Percentiles rank a stretch among this genome's conserved stretches.
Conservation (phyloP, 2,888 invertebrate species). For the Diadegma fenestrale region DNA sequence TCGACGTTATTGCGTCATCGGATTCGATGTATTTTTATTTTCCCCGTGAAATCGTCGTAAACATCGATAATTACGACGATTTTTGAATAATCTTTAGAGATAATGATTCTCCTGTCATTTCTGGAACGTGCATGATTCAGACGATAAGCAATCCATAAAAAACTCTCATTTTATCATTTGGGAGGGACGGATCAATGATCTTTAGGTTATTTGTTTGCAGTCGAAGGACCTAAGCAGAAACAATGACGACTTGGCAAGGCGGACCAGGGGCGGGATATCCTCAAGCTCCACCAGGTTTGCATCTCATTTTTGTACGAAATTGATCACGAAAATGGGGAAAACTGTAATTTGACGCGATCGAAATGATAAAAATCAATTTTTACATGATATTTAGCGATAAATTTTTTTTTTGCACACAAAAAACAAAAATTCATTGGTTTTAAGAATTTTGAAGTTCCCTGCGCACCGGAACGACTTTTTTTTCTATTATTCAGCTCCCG, state of each 20-base stretch:
- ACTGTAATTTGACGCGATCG: background rate
- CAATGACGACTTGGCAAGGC: constrained; percentile 83
- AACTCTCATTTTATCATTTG: background rate
- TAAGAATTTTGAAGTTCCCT: too few relatives aligned
- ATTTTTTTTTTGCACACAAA: too few relatives aligned
- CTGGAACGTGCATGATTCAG: background rate
- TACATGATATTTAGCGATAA: background rate
- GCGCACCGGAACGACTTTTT: background rate
- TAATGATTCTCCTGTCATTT: background rate
- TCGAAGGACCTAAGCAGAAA: constrained; percentile 56
- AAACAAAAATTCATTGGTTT: too few relatives aligned
- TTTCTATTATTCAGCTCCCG: background rate
- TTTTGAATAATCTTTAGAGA: background rate
- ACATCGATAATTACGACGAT: background rate
- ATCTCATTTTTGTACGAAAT: constrained; percentile 24
- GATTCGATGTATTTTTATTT: background rate
- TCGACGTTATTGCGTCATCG: background rate
- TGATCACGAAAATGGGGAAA: background rate
- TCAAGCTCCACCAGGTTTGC: constrained; percentile 83
- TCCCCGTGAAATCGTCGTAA: background rate
- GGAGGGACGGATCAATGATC: background rate
- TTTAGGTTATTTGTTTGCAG: constrained; percentile 17
- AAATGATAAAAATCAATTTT: background rate
- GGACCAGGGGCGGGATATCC: constrained; percentile 81
- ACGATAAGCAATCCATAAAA: background rate